phyloP scores from a whole-genome alignment of 1,140 invertebrate genomes.

The Sycophila sp. region DNA sequence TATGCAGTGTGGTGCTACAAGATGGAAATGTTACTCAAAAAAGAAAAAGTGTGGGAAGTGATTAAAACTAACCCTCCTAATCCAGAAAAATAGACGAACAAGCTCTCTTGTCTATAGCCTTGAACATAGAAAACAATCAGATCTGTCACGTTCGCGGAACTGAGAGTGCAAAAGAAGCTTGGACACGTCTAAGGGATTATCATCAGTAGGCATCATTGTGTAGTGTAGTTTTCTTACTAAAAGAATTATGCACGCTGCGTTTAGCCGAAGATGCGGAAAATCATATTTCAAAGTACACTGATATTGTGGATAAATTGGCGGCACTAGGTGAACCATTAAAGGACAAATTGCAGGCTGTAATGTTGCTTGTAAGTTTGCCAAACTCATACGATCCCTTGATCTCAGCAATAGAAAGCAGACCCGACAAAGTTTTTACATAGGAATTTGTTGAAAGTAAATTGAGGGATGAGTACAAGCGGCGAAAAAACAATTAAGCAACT shows the following conservation, averaged over 20 bases:
- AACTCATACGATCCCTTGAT: constrained; percentile 32
- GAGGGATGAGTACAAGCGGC: not conserved
- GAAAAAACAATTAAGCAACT: not conserved
- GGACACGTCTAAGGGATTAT: constrained; percentile 31
- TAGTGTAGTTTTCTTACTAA: constrained; percentile 9
- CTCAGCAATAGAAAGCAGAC: not conserved
- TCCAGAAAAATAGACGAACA: not conserved
- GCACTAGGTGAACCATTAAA: not conserved
- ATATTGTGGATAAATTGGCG: not conserved
- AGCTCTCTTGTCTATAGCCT: constrained; percentile 11
- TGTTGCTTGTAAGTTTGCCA: constrained; percentile 36
- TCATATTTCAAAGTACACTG: not conserved
- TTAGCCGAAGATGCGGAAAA: constrained; percentile 1
- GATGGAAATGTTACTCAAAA: constrained; percentile 36
- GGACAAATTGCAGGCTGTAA: constrained; percentile 29
- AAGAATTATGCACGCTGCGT: not conserved
- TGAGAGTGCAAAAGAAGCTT: constrained; percentile 14
- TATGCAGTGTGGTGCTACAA: constrained; percentile 30
- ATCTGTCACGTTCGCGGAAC: constrained; percentile 8
- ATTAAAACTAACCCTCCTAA: not conserved
- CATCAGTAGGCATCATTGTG: constrained; percentile 1
- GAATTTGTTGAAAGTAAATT: not conserved
- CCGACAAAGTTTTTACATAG: not conserved
- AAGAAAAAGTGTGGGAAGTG: constrained; percentile 33
- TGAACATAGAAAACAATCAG: constrained; percentile 31